A percentile compares a stretch with the other conserved stretches of the same genome.
phyloP scores from a whole-genome alignment of 2,113 vertebrate genomes.

The Martes martes region DNA sequence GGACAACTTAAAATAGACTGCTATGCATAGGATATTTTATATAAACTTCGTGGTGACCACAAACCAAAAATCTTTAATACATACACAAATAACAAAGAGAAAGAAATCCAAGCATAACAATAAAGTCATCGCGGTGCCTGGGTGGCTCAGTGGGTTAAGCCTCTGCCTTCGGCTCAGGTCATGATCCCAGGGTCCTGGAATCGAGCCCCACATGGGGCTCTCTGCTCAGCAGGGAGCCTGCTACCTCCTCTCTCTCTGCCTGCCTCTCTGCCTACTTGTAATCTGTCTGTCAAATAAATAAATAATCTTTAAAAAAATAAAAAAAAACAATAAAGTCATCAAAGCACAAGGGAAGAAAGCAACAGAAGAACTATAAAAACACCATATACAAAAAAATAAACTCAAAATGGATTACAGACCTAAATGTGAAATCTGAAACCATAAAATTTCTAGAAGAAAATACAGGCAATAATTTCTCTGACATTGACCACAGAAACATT shows the following conservation, averaged over 20 bases:
- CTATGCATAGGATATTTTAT: background rate
- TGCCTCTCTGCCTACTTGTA: no score
- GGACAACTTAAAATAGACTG: background rate
- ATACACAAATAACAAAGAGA: background rate
- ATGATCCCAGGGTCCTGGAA: no score
- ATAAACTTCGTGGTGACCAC: background rate
- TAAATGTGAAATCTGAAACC: background rate
- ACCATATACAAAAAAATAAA: background rate
- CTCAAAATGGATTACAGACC: background rate
- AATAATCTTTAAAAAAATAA: no score
- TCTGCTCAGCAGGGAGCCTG: no score
- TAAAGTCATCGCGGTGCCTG: background rate
- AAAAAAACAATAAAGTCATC: background rate
- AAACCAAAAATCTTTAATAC: background rate
- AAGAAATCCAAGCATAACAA: background rate
- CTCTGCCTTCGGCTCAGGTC: no score
- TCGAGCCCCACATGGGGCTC: no score
- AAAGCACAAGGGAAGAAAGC: background rate
- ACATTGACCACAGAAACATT: background rate
- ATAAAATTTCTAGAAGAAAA: background rate
- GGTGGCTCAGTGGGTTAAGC: no score
- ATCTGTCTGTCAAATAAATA: no score
- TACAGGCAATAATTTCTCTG: background rate
- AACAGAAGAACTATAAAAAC: background rate
- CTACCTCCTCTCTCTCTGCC: no score